Base-by-base conservation (phyloP, 2,888 invertebrate species). In the Dasysyrphus tricinctus region DNA sequence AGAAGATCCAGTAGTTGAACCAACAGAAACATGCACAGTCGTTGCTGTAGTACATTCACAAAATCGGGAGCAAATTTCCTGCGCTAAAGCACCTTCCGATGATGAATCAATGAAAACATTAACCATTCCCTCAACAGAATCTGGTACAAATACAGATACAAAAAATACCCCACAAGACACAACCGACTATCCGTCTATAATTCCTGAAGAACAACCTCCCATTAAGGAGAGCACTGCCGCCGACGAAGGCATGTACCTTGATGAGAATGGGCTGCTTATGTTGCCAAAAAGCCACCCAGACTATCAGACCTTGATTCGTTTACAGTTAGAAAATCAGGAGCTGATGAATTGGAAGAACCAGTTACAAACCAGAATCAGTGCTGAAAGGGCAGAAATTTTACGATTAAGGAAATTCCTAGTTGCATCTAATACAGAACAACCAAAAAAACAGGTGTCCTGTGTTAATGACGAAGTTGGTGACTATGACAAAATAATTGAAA, bases 331-430 rank as follows among this genome's bases (percentile, higher is more conserved):
- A 91, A 95, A 95, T 88, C 94, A 94, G 3, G 95, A 95, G 88
- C 93, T 95, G 83, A 91, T 96, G 37, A 95, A 95, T 87, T 93
- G 97, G 89, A 96, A 96, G 88, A 94, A 95, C 1, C 93, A 95
- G 61, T 91, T 97, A 12, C 95, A 95, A 90, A 94, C 94, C 1
- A 95, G 95, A 90, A 96, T 97, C 73, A 94, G 95, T 90, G 94
- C 94, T 0, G 97, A 97, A 92, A 95, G 94, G 89, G 94, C 95
- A 51, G 96, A 97, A 93, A 95, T 96, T 14, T 94, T 95, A 32
- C 94, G 94, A 87, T 92, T 96, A 16, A 94, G 94, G 81, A 94
- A 94, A 89, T 93, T 94, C 83, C 93, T 94, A 19, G 92, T 93
- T 6, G 90, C 79, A 69, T 49, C 75, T 2, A 93, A 93, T 73